A percentile compares a stretch with the other conserved stretches of the same genome.
phyloP scores from a whole-genome alignment of 30 jellyfish, hydroid and myxozoan genomes.

The Cassiopea xamachana region DNA sequence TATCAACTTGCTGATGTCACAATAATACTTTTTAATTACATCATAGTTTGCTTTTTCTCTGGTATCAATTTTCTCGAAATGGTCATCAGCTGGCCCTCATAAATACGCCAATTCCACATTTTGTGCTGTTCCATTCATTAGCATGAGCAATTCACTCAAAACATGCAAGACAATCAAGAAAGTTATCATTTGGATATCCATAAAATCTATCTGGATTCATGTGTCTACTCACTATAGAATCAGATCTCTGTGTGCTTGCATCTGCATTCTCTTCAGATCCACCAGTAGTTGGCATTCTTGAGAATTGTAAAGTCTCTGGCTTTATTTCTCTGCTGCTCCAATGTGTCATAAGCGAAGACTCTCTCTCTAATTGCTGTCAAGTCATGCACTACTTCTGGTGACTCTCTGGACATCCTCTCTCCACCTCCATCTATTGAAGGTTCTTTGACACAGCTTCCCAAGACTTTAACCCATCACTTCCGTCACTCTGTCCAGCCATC shows the following conservation, averaged over 20 bases:
- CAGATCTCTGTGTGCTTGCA: slow-evolving; percentile 1
- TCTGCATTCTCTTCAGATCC: neutral
- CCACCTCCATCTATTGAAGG: too few relatives aligned
- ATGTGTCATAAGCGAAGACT: neutral
- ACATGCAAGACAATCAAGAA: slow-evolving; percentile 48
- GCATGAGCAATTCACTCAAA: slow-evolving; percentile 50
- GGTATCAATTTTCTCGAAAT: neutral
- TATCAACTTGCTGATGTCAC: too few relatives aligned
- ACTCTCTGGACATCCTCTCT: too few relatives aligned
- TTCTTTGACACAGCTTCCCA: too few relatives aligned
- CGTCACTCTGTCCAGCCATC: too few relatives aligned
- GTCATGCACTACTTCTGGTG: too few relatives aligned
- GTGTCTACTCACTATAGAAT: neutral
- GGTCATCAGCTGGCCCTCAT: slow-evolving; percentile 8
- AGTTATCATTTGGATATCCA: slow-evolving; percentile 54
- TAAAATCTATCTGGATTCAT: slow-evolving; percentile 44
- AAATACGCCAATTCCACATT: slow-evolving; percentile 40
- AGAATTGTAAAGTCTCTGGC: neutral
- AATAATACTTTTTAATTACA: neutral
- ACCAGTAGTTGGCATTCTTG: neutral
- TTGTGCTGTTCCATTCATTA: slow-evolving; percentile 36
- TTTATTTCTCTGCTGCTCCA: neutral
- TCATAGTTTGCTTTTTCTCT: neutral
- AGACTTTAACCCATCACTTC: too few relatives aligned
- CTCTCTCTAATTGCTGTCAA: too few relatives aligned